These are phyloP conservation scores for Proctacanthus coquilletti DNA, from an alignment of 1,140 invertebrate species.

Conservation along the genomic window DNA sequence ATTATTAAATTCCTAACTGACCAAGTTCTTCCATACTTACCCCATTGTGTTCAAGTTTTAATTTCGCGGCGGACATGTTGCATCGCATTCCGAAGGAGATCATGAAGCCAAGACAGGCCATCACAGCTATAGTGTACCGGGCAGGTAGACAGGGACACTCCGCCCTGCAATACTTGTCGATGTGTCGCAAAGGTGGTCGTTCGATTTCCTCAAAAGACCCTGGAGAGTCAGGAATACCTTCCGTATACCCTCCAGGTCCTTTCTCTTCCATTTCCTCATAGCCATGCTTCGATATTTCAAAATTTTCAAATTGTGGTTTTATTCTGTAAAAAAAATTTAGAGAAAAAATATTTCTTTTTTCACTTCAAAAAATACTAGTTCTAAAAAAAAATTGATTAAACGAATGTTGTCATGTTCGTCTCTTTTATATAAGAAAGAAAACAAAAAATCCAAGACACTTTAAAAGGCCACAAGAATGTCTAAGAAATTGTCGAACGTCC, in stretches of 20 bases:
- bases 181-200: slow-evolving; percentile 65
- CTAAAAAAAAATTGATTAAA: slow-evolving; percentile 15
- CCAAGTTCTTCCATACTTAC: no score
- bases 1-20: no score
- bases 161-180: slow-evolving; percentile 74
- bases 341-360: background rate
- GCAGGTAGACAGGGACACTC: slow-evolving; percentile 79
- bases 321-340: slow-evolving; percentile 12
- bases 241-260: slow-evolving; percentile 32
- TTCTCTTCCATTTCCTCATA: slow-evolving; percentile 37
- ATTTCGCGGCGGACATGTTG: slow-evolving; percentile 92
- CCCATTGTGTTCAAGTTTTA: slow-evolving; percentile 43
- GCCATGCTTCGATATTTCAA: slow-evolving; percentile 37
- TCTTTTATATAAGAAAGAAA: no score
- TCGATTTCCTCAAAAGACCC: slow-evolving; percentile 52
- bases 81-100: slow-evolving; percentile 90
- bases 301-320: slow-evolving; percentile 37
- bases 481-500: background rate
- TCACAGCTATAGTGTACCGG: slow-evolving; percentile 70
- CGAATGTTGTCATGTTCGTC: background rate
- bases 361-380: slow-evolving; percentile 13
- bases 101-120: slow-evolving; percentile 78
- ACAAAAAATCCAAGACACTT: slow-evolving; percentile 3
- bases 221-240: slow-evolving; percentile 47
- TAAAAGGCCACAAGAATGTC: background rate